Evolutionary conservation across 2,888 invertebrate species (phyloP), one percentile per base, ranked within the genome.

Genomic region (Rhingia campestris): DNA sequence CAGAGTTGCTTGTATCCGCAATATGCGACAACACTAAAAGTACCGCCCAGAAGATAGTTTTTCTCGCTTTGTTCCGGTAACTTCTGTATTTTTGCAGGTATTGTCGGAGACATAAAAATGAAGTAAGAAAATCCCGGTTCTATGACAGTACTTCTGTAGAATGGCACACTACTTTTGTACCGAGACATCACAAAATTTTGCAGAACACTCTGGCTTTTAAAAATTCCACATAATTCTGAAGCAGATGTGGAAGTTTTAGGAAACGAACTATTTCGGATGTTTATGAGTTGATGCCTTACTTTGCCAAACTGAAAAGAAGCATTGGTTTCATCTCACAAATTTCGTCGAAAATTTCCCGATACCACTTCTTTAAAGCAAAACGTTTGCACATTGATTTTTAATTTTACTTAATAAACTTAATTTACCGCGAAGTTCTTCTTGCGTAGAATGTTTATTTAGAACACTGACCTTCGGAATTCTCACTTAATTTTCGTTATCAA

Each of bases 121-220:
- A 43, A 32, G 12, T 33, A 59, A 59, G 45, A 45, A 9, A 33
- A 59, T n/a, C 33, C 49, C 14, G 37, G 47, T 37, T 63, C 63
- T 14, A 47, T 49, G 47, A 49, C 37, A 35, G 49, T 35, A 37
- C 63, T 37, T 22, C 63, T 63, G 37, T 49, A 47, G 49, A 63
- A 63, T 47, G 63, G 63, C 14, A 37, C 47, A 47, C 32, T 49
- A 49, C 35, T 63, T n/a, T 63, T 37, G 37, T 49, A 63, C 14
- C 49, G 49, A 37, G 47, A 63, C 49, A 49, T 49, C 35, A 35
- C 63, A 63, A 49, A 47, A 63, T 10, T 63, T 47, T 49, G 5
- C 14, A 63, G 35, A 2, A 63, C 49, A 63, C 63, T 63, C 47
- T 63, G 22, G 49, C 47, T 63, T 63, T 22, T 33, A 22, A 63